Percentiles rank a stretch among this genome's conserved stretches.
Evolutionary conservation across 2,888 invertebrate species (phyloP).

Genomic region (Laspeyria flexula): DNA sequence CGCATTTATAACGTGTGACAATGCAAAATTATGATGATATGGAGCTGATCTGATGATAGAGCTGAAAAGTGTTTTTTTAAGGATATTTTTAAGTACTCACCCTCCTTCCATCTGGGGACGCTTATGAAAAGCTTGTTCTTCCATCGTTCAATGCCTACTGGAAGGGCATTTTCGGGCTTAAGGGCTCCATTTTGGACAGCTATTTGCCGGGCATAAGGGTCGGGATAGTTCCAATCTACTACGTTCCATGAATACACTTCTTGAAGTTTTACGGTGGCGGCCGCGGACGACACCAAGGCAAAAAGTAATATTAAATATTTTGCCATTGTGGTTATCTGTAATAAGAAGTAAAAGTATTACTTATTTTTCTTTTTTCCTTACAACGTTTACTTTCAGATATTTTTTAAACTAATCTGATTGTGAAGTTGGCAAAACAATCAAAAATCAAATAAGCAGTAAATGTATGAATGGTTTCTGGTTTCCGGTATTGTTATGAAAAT

Average conservation of each 20-base stretch:
- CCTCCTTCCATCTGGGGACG: conserved; percentile 92
- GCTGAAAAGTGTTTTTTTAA: too few relatives aligned
- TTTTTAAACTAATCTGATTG: too few relatives aligned
- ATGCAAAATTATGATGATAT: too few relatives aligned
- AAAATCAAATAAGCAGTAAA: too few relatives aligned
- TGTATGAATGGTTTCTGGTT: too few relatives aligned
- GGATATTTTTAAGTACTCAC: conserved; percentile 82
- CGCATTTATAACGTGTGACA: too few relatives aligned
- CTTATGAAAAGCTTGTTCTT: conserved; percentile 92
- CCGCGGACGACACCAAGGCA: conserved; percentile 59
- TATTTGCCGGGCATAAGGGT: conserved; percentile 85
- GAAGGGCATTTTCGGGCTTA: conserved; percentile 91
- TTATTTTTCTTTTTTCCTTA: too few relatives aligned
- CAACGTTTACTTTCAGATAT: too few relatives aligned
- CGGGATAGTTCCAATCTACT: conserved; percentile 91
- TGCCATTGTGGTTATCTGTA: conserved; percentile 48
- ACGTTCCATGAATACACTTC: conserved; percentile 91
- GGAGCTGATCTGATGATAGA: too few relatives aligned
- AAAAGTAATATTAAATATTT: conserved; percentile 52
- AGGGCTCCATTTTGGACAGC: conserved; percentile 88
- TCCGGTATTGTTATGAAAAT: too few relatives aligned
- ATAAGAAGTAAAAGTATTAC: too few relatives aligned
- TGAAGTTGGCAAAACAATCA: too few relatives aligned
- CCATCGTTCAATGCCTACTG: conserved; percentile 94
- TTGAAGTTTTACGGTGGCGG: conserved; percentile 85